Conservation (phyloP, 1,140 invertebrate species). For the Vanessa tameamea region DNA sequence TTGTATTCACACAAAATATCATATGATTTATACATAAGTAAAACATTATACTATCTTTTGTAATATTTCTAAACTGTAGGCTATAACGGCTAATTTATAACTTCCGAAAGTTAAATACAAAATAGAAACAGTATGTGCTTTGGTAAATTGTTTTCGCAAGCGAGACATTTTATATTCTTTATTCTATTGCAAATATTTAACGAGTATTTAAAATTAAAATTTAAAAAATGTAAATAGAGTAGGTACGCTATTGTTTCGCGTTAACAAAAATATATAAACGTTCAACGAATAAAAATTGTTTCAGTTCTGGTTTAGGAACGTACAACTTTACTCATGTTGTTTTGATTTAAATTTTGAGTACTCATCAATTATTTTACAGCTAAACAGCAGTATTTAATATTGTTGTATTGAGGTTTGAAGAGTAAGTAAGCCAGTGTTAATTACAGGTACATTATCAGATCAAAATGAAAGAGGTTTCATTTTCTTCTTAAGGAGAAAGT, state of each 20-base stretch:
- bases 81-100: constrained; percentile 7
- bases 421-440: no score
- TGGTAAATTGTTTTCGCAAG: constrained; percentile 21
- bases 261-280: constrained; percentile 13
- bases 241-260: constrained; percentile 11
- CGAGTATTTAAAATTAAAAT: constrained; percentile 5
- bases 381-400: no score
- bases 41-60: background rate
- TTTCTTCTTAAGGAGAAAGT: background rate
- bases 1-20: no score
- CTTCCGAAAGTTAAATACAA: constrained; percentile 8
- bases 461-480: no score
- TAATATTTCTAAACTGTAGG: background rate
- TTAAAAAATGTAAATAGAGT: constrained; percentile 17
- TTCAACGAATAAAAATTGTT: background rate
- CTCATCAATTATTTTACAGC: no score
- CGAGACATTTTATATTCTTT: constrained; percentile 16
- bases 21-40: background rate
- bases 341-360: background rate
- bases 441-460: no score
- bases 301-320: no score
- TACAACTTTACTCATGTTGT: no score
- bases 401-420: no score
- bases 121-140: constrained; percentile 2
- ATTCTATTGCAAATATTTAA: constrained; percentile 25